Evolutionary conservation across 1,140 invertebrate genomes (phyloP), one percentile per base, ranked within the genome.

Genomic region (Procambarus virginalis): DNA sequence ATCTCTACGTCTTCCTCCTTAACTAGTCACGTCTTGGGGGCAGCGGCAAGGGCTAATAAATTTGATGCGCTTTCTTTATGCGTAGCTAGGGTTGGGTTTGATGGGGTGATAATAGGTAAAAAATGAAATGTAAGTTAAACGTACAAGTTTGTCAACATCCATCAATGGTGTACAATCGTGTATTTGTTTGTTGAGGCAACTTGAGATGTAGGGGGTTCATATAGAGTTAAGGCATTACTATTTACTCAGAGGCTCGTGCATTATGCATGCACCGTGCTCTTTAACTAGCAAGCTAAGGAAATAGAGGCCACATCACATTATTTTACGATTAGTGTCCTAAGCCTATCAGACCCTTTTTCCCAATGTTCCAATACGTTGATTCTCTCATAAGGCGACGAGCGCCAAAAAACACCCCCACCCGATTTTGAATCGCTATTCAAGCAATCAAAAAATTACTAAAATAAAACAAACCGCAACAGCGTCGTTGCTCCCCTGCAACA

Each of bases 291-390:
- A 70, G 22, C 34, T 51, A 8, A 55, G 58, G 1, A 58, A 34
- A 88, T 70, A 55, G 4, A 64, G 14, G 14, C 64, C 48, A 80
- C 58, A 82, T 34, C n/a, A 9, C n/a, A 22, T 75, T 88, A 49
- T 70, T 80, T 87, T 60, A 64, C 51, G 45, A 88, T 88, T 86
- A 73, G 64, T 82, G 78, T 81, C 58, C 64, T 81, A 80, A 88
- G 85, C 60, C 79, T 88, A 73, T 20, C 78, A 60, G 86, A 88
- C 86, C 86, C 34, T 88, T 88, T 88, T 88, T 88, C 86, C 86
- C 77, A 84, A 58, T 64, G 78, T 88, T 88, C 86, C 86, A 88
- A 88, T 88, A 88, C 86, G 77, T 70, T 82, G 55, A 73, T 46
- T 64, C 76, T n/a, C 8, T 86, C 76, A 34, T 75, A 17, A 20